Percentiles rank a stretch among this genome's conserved stretches.
phyloP scores from a whole-genome alignment of 1,140 invertebrate genomes.

The Chironomus tepperi region DNA sequence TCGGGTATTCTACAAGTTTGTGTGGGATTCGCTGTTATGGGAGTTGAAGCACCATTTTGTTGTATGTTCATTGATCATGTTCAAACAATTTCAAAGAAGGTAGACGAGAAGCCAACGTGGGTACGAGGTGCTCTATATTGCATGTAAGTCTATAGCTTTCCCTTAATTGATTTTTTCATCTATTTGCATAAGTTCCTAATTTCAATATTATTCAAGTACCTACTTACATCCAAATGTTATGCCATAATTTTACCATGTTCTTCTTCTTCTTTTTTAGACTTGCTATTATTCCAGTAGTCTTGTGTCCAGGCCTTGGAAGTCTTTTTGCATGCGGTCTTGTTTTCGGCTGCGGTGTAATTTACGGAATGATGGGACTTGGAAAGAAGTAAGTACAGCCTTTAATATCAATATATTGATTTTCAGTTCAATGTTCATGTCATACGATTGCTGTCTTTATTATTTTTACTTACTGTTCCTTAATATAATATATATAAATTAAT shows the following conservation, averaged over 20 bases:
- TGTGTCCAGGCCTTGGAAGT: slow-evolving; percentile 66
- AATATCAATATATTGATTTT: slow-evolving; percentile 24
- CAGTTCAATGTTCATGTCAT: slow-evolving; percentile 22
- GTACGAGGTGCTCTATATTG: slow-evolving; percentile 81
- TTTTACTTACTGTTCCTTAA: slow-evolving; percentile 25
- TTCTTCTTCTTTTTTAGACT: slow-evolving; percentile 52
- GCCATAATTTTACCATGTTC: too few species aligned
- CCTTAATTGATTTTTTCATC: not conserved
- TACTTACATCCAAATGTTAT: too few species aligned
- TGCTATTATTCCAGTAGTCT: slow-evolving; percentile 63
- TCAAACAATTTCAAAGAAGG: slow-evolving; percentile 66
- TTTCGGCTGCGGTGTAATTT: slow-evolving; percentile 78
- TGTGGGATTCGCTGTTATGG: slow-evolving; percentile 73
- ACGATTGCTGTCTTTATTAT: slow-evolving; percentile 25
- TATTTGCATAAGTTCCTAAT: too few species aligned
- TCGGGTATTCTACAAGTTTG: slow-evolving; percentile 84
- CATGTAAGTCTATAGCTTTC: slow-evolving; percentile 53
- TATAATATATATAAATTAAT: not conserved
- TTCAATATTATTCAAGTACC: too few species aligned
- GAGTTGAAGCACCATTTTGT: slow-evolving; percentile 89
- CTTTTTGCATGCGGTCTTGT: slow-evolving; percentile 81
- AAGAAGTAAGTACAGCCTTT: slow-evolving; percentile 68
- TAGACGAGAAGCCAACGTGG: slow-evolving; percentile 79
- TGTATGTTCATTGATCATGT: slow-evolving; percentile 92
- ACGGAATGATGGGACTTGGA: slow-evolving; percentile 88